Evolutionary conservation across 2,797 vertebrate species (phyloP), one percentile per base, ranked within the genome.

Genomic region (Pseudopleuronectes americanus): DNA sequence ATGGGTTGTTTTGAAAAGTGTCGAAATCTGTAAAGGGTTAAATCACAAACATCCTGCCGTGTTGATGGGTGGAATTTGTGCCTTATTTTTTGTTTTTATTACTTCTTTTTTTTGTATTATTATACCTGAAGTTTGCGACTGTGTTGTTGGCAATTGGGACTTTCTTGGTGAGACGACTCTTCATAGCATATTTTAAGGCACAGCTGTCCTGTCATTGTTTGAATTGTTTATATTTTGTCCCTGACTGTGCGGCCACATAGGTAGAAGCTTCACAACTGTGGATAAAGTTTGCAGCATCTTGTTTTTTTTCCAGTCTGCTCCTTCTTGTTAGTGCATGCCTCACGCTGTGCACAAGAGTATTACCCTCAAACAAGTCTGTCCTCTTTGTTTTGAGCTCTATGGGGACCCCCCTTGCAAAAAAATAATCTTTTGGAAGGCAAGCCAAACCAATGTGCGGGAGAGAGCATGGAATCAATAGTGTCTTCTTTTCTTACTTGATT

Each of bases 281-380:
- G 78, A 84, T 84, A 71, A 90, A 92, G 90, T 93, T 92, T 85
- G 83, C 77, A 82, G 74, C 81, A 81, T 79, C 56, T 70, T 64
- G 78, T 21, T 80, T 71, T 81, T 81, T 77, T 73, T 72, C 1
- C 36, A 63, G 64, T 77, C 84, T 84, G 85, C 84, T 91, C 77
- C 75, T 88, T 87, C 91, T 93, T 86, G 89, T 93, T 93, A 93
- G 91, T 82, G 90, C 68, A 81, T 41, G 81, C 80, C 76, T 87
- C 84, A 86, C 48, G 57, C 89, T 90, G 88, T 68, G 86, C 89
- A 89, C 86, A 75, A 86, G 86, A 89, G 89, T 85, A 91, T 90
- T 90, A 92, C 85, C 91, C 91, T 94, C 90, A 94, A 92, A 94
- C 90, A 92, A 89, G 88, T 79, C 91, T 87, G 90, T 91, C 90